Percentiles rank a stretch among this genome's conserved stretches.
Evolutionary conservation across 1,140 invertebrate genomes (phyloP).

Genomic region (Drosophila suzukii): DNA sequence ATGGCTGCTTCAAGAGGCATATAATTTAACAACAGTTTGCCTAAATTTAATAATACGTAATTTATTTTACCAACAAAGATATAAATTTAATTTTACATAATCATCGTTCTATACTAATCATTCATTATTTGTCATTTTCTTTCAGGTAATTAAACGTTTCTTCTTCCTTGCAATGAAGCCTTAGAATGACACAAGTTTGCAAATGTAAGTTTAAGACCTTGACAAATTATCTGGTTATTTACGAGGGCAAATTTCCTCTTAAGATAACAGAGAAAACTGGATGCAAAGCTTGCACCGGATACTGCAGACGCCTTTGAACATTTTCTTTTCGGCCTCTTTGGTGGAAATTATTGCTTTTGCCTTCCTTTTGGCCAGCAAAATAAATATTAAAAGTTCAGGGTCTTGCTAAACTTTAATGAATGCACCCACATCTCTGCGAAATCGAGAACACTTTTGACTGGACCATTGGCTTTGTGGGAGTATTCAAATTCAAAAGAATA

Average conservation of each 20-base stretch:
- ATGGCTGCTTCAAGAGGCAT: background rate
- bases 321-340: constrained; percentile 26
- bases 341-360: constrained; percentile 35
- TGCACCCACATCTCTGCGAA: constrained; percentile 23
- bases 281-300: constrained; percentile 35
- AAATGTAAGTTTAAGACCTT: constrained; percentile 42
- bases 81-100: constrained; percentile 7
- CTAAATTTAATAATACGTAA: constrained; percentile 5
- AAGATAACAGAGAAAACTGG: constrained; percentile 34
- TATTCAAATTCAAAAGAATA: background rate
- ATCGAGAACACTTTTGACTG: background rate
- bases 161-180: constrained; percentile 5
- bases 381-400: constrained; percentile 33
- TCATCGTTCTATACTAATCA: constrained; percentile 5
- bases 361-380: constrained; percentile 19
- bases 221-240: constrained; percentile 51
- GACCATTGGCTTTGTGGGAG: constrained; percentile 3
- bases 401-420: constrained; percentile 30
- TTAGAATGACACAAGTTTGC: constrained; percentile 12
- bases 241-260: constrained; percentile 30
- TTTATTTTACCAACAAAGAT: constrained; percentile 1
- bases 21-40: background rate
- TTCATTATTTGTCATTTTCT: background rate
- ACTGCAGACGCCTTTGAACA: constrained; percentile 31
- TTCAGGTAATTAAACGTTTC: constrained; percentile 31